Conservation (phyloP, 2,113 vertebrate species). For the Antennarius striatus region DNA sequence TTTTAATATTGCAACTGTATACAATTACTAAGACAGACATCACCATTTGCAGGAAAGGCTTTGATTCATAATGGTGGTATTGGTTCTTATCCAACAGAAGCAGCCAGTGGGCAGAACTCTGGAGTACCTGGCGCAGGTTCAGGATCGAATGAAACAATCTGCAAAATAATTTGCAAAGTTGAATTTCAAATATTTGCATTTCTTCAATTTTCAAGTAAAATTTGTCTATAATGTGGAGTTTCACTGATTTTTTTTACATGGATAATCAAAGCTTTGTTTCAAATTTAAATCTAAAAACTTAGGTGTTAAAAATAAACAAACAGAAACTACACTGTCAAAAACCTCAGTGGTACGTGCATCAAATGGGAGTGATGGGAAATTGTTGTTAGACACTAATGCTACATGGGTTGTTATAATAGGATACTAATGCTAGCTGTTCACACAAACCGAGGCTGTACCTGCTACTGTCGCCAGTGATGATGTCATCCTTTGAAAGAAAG, state of each 20-base stretch:
- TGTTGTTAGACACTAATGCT: conserved; percentile 38
- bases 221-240: no score
- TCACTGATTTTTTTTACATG: no score
- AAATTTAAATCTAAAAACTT: neutral
- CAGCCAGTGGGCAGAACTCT: conserved; percentile 86
- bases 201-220: no score
- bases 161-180: conserved; percentile 8
- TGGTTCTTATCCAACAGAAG: conserved; percentile 84
- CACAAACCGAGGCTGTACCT: conserved; percentile 46
- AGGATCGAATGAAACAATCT: conserved; percentile 89
- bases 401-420: conserved; percentile 25
- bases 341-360: neutral
- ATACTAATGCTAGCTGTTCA: conserved; percentile 41
- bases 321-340: conserved; percentile 1
- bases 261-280: neutral
- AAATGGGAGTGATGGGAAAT: neutral
- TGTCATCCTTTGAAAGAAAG: conserved; percentile 58
- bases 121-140: conserved; percentile 85
- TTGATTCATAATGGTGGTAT: conserved; percentile 78
- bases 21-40: conserved; percentile 5
- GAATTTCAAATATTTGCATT: no score
- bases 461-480: conserved; percentile 26
- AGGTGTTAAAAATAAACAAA: neutral
- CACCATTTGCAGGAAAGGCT: conserved; percentile 87
- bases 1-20: no score